Percentiles rank a stretch among this genome's conserved stretches.
phyloP scores from a whole-genome alignment of 2,797 vertebrate genomes.

The Gobio occitaniae region DNA sequence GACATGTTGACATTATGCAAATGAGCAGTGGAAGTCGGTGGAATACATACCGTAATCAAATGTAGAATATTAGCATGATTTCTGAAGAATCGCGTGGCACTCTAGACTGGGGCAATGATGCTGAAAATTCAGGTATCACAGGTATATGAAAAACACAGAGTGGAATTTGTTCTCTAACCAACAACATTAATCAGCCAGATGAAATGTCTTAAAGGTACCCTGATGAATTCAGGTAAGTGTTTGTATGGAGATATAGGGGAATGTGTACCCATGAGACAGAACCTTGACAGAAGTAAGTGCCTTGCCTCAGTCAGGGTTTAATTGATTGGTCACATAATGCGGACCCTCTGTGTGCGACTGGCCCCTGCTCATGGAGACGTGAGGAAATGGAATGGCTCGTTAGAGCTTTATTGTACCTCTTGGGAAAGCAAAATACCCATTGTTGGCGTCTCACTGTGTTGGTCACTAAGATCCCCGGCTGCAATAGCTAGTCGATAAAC shows the following conservation, averaged over 20 bases:
- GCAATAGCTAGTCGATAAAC: slow-evolving; percentile 12
- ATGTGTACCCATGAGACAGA: not conserved
- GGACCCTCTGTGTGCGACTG: not conserved
- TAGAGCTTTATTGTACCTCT: slow-evolving; percentile 26
- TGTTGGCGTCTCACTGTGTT: not conserved
- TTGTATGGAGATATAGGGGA: not conserved
- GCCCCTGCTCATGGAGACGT: not conserved
- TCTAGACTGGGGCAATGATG: not conserved
- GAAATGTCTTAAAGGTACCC: slow-evolving; percentile 2
- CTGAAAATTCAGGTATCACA: not conserved
- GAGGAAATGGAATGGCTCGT: not conserved
- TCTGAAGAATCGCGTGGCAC: no score
- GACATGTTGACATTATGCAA: not conserved
- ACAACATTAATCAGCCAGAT: not conserved
- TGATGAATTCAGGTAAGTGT: slow-evolving; percentile 5
- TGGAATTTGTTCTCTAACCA: not conserved
- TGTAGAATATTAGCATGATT: no score
- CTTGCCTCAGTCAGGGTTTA: slow-evolving; percentile 27
- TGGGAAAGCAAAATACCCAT: not conserved
- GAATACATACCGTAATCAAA: no score
- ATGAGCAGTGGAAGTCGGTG: not conserved
- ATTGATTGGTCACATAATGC: slow-evolving; percentile 42
- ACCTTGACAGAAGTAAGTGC: slow-evolving; percentile 11
- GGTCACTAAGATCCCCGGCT: slow-evolving; percentile 17
- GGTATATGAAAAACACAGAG: not conserved